A percentile compares a stretch with the other conserved stretches of the same genome.
phyloP scores from a whole-genome alignment of 2,113 vertebrate species.

The Microcebus murinus region DNA sequence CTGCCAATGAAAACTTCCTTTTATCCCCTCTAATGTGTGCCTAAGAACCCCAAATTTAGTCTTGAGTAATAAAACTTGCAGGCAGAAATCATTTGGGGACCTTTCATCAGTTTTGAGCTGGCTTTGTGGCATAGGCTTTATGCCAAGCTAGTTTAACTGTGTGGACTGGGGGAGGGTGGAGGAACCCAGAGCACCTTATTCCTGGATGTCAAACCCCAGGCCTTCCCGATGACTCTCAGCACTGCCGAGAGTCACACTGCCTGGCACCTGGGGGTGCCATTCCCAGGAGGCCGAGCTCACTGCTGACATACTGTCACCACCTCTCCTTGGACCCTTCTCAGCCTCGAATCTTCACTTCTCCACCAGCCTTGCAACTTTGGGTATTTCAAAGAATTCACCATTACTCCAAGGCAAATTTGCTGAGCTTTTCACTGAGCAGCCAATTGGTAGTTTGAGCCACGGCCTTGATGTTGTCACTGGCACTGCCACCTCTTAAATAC shows the following conservation, averaged over 20 bases:
- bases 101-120: not conserved
- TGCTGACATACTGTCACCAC: accelerated
- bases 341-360: not conserved
- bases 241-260: not conserved
- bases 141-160: not conserved
- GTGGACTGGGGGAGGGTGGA: not conserved
- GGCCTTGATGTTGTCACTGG: not conserved
- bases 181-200: not conserved
- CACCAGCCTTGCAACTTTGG: not conserved
- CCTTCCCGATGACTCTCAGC: not conserved
- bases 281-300: not conserved
- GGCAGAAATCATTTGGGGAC: not conserved
- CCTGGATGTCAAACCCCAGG: not conserved
- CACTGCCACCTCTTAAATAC: not conserved
- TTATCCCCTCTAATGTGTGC: not conserved
- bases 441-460: not conserved
- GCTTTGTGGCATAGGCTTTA: not conserved
- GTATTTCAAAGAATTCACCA: not conserved
- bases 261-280: too few relatives aligned
- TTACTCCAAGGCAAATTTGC: not conserved
- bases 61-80: not conserved
- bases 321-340: not conserved
- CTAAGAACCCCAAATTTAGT: not conserved
- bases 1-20: not conserved
- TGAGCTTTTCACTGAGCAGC: not conserved